A percentile compares a stretch with the other conserved stretches of the same genome.
Conservation (phyloP, 2,888 invertebrate genomes). For the Melanostoma mellinum region DNA sequence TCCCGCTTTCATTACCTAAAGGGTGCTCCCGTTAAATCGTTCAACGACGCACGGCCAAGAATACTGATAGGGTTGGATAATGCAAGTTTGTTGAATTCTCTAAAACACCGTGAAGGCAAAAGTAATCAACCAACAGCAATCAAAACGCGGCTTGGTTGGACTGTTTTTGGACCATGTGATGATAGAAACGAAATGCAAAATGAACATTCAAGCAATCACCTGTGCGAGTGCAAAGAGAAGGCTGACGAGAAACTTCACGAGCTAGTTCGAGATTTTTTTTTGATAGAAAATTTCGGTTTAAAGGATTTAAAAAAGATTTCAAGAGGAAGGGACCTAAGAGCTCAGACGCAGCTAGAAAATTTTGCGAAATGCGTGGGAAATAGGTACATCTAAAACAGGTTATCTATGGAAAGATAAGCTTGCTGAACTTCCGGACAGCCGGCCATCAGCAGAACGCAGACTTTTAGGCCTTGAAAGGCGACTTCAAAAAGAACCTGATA, state of each 20-base stretch:
- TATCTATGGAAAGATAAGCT: background rate
- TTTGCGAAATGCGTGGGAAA: background rate
- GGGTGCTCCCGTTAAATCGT: no score
- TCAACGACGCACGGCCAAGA: background rate
- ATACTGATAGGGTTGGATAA: background rate
- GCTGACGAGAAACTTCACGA: background rate
- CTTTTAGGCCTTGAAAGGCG: constrained; percentile 15
- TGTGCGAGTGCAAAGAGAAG: background rate
- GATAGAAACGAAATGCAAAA: background rate
- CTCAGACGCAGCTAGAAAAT: background rate
- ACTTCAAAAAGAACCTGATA: constrained; percentile 29
- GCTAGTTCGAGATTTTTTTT: background rate
- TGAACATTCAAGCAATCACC: background rate
- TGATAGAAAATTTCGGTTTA: background rate
- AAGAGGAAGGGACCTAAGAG: background rate
- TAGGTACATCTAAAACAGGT: no score
- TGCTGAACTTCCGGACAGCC: constrained; percentile 9
- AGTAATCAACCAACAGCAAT: background rate
- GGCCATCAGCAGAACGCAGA: constrained; percentile 5
- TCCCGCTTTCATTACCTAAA: no score
- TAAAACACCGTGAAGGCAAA: background rate
- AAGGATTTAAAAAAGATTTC: background rate
- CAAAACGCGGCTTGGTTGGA: background rate
- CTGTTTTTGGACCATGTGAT: background rate
- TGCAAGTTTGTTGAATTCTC: background rate